phyloP scores from a whole-genome alignment of 2,888 invertebrate genomes.

The Caenorhabditis sinica region DNA sequence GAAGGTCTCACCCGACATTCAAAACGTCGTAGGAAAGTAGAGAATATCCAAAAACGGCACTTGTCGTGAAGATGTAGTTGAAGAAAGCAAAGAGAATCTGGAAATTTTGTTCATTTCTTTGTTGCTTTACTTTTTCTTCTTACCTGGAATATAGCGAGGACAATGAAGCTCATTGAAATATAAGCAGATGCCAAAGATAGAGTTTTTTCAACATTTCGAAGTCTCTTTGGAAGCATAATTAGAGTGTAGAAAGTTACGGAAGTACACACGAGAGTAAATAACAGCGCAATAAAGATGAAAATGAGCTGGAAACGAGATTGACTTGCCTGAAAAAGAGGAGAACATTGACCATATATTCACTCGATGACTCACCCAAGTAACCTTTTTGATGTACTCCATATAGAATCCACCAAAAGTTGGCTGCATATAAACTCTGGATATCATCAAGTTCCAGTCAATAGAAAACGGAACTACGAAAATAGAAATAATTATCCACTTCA shows the following conservation, averaged over 20 bases:
- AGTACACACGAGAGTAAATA: constrained; percentile 22
- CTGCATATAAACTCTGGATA: constrained; percentile 33
- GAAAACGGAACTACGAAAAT: constrained; percentile 16
- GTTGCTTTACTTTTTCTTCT: background rate
- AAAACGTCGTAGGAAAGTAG: constrained; percentile 29
- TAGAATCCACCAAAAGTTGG: constrained; percentile 36
- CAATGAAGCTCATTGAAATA: constrained; percentile 22
- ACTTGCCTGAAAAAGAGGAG: constrained; percentile 2
- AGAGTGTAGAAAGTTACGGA: constrained; percentile 22
- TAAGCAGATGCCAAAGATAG: background rate
- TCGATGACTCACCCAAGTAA: constrained; percentile 21
- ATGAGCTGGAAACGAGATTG: constrained; percentile 30
- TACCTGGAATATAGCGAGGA: constrained; percentile 29
- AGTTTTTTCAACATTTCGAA: background rate
- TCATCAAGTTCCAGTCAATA: constrained; percentile 29
- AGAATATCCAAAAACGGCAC: constrained; percentile 24
- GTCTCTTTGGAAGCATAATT: constrained; percentile 2
- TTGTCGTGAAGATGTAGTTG: constrained; percentile 16
- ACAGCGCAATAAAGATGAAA: constrained; percentile 8
- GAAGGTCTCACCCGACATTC: background rate
- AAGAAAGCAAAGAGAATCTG: constrained; percentile 22
- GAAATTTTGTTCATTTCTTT: background rate
- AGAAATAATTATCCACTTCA: background rate
- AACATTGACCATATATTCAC: background rate
- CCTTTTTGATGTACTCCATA: constrained; percentile 42